phyloP scores from a whole-genome alignment of 2,888 invertebrate genomes.

The Drosophila infuscata region DNA sequence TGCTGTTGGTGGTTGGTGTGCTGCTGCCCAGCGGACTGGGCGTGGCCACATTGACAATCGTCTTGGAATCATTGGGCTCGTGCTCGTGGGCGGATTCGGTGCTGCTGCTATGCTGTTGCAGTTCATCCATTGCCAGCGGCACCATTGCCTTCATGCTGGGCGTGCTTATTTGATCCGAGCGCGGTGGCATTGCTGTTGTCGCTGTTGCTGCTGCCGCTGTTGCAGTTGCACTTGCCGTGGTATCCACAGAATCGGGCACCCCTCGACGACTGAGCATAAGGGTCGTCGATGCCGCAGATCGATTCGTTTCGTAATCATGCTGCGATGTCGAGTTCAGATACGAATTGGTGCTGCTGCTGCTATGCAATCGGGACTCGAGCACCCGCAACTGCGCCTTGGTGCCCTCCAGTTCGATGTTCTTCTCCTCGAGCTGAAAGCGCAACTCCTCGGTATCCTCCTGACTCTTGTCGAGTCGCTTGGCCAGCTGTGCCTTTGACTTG shows the following conservation, averaged over 20 bases:
- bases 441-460: slow-evolving; percentile 93
- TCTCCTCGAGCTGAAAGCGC: slow-evolving; percentile 93
- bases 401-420: slow-evolving; percentile 93
- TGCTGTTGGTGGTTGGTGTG: slow-evolving; percentile 40
- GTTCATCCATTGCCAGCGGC: slow-evolving; percentile 86
- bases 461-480: slow-evolving; percentile 90
- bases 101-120: slow-evolving; percentile 87
- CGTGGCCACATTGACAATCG: slow-evolving; percentile 51
- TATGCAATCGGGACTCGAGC: slow-evolving; percentile 86
- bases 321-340: slow-evolving; percentile 81
- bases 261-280: slow-evolving; percentile 82
- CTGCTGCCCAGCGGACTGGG: slow-evolving; percentile 61
- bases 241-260: slow-evolving; percentile 67
- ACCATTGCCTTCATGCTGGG: slow-evolving; percentile 88
- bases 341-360: slow-evolving; percentile 85
- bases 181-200: slow-evolving; percentile 62
- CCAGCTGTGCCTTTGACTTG: slow-evolving; percentile 88
- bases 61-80: slow-evolving; percentile 66
- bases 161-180: slow-evolving; percentile 85
- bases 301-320: slow-evolving; percentile 83
- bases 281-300: slow-evolving; percentile 82
- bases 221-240: slow-evolving; percentile 48
- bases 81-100: slow-evolving; percentile 89
- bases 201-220: slow-evolving; percentile 43
- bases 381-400: slow-evolving; percentile 91